Evolutionary conservation across 2,113 vertebrate species (phyloP).

Genomic region (Pygoscelis antarcticus): DNA sequence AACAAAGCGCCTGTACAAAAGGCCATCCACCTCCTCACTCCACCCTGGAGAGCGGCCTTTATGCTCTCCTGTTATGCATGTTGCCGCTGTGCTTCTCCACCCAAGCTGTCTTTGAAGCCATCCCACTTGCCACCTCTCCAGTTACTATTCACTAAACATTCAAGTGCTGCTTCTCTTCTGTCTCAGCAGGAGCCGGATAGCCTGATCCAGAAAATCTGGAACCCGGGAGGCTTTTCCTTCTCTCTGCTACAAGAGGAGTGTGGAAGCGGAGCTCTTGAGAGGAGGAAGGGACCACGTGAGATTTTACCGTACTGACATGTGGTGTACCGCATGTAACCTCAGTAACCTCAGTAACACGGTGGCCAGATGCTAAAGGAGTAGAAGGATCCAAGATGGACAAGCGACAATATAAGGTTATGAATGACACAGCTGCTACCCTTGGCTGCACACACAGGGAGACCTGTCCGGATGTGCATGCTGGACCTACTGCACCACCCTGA

Average conservation of each 20-base stretch:
- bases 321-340: no score
- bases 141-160: neutral
- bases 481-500: neutral
- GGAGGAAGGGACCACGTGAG: neutral
- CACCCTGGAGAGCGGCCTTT: neutral
- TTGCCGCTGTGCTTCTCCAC: neutral
- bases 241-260: neutral
- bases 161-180: neutral
- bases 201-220: neutral
- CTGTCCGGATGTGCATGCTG: rapidly evolving
- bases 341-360: neutral
- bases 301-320: neutral
- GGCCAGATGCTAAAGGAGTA: neutral
- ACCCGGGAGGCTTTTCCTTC: neutral
- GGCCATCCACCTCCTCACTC: neutral
- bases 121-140: neutral
- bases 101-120: neutral
- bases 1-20: neutral
- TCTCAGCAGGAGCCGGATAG: neutral
- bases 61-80: rapidly evolving
- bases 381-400: neutral
- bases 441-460: neutral
- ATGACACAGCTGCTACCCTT: neutral
- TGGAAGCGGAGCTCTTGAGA: neutral
- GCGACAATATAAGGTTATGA: neutral